phyloP scores from a whole-genome alignment of 35 echinoderm and acorn worm species.

The Eucidaris tribuloides region DNA sequence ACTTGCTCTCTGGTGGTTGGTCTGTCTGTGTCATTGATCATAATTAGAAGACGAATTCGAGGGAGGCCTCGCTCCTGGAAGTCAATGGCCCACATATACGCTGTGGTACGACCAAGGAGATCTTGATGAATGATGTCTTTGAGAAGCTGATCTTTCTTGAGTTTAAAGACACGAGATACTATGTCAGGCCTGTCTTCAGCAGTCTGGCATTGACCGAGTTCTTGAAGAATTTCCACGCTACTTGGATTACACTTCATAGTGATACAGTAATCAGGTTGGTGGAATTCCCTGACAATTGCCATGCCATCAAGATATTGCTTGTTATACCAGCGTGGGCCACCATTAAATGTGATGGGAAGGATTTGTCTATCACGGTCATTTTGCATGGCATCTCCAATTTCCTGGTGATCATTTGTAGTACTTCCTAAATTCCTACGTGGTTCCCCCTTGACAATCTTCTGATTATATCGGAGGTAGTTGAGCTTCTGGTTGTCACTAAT shows the following conservation, averaged over 20 bases:
- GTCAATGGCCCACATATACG: not conserved
- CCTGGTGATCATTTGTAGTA: not conserved
- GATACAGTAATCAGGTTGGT: slow-evolving; percentile 23
- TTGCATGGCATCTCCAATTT: not conserved
- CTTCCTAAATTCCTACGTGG: not conserved
- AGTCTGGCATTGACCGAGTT: not conserved
- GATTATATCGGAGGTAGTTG: not conserved
- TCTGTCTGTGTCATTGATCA: not conserved
- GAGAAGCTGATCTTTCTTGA: not conserved
- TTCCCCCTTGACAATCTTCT: not conserved
- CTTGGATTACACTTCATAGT: slow-evolving; percentile 45
- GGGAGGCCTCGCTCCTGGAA: slow-evolving; percentile 16
- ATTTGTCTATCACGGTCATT: not conserved
- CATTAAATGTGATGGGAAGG: slow-evolving; percentile 12
- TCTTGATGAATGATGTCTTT: not conserved
- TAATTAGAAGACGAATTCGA: not conserved
- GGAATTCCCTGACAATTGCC: slow-evolving; percentile 16
- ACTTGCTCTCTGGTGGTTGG: not conserved
- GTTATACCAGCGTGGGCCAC: not conserved
- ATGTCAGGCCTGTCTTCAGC: slow-evolving; percentile 17
- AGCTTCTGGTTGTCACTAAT: not conserved
- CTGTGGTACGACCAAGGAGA: not conserved
- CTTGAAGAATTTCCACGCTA: slow-evolving; percentile 12
- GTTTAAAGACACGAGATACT: slow-evolving; percentile 14
- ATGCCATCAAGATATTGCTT: slow-evolving; percentile 34